These are phyloP conservation scores for Lampropteryx suffumata DNA, from an alignment of 2,888 invertebrate species.

Conservation along the genomic window DNA sequence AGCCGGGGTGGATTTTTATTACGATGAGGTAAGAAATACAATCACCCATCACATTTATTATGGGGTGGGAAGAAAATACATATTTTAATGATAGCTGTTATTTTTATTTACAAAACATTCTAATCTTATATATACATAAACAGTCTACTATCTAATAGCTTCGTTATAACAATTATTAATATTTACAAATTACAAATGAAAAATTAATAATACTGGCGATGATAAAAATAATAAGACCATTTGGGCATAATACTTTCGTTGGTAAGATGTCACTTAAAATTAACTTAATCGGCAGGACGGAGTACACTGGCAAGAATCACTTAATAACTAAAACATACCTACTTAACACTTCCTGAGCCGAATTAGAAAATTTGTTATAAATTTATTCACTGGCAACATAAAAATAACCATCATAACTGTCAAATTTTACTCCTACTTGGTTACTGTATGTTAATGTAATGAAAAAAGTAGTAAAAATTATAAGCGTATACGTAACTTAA, in stretches of 20 bases:
- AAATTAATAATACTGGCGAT: not conserved
- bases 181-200: slow-evolving; percentile 41
- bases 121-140: slow-evolving; percentile 31
- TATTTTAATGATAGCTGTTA: slow-evolving; percentile 26
- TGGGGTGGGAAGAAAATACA: not conserved
- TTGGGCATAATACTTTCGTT: slow-evolving; percentile 62
- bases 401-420: too few relatives aligned
- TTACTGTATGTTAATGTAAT: too few relatives aligned
- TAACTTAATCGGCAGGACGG: slow-evolving; percentile 71
- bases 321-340: slow-evolving; percentile 37
- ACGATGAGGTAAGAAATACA: too few relatives aligned
- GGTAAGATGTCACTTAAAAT: slow-evolving; percentile 66
- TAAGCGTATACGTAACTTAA: slow-evolving; percentile 59
- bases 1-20: too few relatives aligned
- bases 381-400: too few relatives aligned
- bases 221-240: slow-evolving; percentile 10
- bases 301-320: slow-evolving; percentile 55
- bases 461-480: slow-evolving; percentile 11
- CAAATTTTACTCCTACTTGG: too few relatives aligned
- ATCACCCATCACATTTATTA: too few relatives aligned
- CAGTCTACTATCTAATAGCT: slow-evolving; percentile 39
- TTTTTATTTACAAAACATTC: slow-evolving; percentile 39
- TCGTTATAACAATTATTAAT: slow-evolving; percentile 42
- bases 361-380: not conserved
- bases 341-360: not conserved